Conservation (phyloP, 1,140 invertebrate species). For the Tetragnatha versicolor region DNA sequence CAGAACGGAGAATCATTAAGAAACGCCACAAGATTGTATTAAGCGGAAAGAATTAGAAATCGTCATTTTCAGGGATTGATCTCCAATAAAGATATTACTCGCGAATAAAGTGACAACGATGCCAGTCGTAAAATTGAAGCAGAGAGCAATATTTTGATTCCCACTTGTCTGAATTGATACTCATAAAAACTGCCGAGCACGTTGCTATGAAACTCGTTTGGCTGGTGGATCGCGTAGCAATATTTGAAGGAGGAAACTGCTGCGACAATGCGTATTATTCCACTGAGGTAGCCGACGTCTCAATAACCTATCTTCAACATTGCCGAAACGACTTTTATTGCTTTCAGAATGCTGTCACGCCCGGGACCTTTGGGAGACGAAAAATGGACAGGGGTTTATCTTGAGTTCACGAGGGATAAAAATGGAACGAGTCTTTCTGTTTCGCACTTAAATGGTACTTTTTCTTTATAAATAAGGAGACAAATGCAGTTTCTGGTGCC, state of each 20-base stretch:
- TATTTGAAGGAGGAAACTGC: constrained; percentile 6
- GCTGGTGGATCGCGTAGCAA: neutral
- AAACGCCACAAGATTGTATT: too few relatives aligned
- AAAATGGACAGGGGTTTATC: too few relatives aligned
- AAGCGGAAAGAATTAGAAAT: neutral
- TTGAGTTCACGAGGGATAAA: too few relatives aligned
- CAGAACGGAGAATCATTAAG: too few relatives aligned
- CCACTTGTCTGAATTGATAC: neutral
- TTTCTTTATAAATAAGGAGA: too few relatives aligned
- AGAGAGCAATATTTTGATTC: constrained; percentile 22
- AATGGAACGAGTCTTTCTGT: too few relatives aligned
- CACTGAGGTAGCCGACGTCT: neutral
- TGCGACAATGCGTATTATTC: too few relatives aligned
- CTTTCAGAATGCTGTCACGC: too few relatives aligned
- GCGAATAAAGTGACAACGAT: neutral
- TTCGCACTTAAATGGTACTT: too few relatives aligned
- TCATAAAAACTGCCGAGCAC: neutral
- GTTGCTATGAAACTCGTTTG: constrained; percentile 9
- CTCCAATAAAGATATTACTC: neutral
- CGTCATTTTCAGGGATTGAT: neutral
- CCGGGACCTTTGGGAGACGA: too few relatives aligned
- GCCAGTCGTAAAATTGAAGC: constrained; percentile 15
- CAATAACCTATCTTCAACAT: neutral
- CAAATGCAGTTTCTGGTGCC: too few relatives aligned
- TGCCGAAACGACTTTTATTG: neutral